A percentile compares a stretch with the other conserved stretches of the same genome.
These are phyloP conservation scores for Myiothlypis chrysogaster DNA, from an alignment of 2,797 vertebrate species.

Conservation along the genomic window DNA sequence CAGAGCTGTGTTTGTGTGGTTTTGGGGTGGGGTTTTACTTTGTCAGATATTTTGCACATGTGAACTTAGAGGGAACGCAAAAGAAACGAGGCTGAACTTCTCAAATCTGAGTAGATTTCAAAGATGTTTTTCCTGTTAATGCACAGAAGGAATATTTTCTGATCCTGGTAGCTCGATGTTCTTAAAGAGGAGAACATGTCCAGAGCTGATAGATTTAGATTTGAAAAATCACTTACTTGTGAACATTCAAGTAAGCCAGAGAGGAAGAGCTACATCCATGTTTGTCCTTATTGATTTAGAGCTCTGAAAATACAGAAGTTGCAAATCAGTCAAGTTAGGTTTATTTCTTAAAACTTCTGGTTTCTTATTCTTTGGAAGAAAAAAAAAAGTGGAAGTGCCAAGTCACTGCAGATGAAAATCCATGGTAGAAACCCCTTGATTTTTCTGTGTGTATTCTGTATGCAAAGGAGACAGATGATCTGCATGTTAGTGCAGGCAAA, in stretches of 20 bases:
- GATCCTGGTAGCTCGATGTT: background rate
- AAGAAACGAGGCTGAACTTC: background rate
- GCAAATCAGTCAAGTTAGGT: background rate
- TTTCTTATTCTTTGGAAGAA: background rate
- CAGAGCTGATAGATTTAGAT: background rate
- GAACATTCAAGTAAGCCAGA: background rate
- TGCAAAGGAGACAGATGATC: background rate
- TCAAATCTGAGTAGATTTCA: background rate
- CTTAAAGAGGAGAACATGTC: background rate
- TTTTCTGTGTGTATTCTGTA: background rate
- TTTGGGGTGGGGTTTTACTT: background rate
- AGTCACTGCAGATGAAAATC: background rate
- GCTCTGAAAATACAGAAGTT: background rate
- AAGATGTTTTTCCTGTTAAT: background rate
- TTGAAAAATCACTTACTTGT: background rate
- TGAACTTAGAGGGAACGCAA: background rate
- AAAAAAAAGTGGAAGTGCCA: background rate
- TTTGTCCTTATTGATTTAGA: background rate
- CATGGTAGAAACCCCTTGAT: background rate
- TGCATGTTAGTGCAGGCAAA: slow-evolving; percentile 28
- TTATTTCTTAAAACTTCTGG: slow-evolving; percentile 10
- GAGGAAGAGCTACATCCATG: background rate
- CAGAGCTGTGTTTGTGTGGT: background rate
- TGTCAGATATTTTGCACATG: background rate
- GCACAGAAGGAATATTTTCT: background rate